Conservation (phyloP, 1,140 invertebrate species). For the Drosophila leontia region DNA sequence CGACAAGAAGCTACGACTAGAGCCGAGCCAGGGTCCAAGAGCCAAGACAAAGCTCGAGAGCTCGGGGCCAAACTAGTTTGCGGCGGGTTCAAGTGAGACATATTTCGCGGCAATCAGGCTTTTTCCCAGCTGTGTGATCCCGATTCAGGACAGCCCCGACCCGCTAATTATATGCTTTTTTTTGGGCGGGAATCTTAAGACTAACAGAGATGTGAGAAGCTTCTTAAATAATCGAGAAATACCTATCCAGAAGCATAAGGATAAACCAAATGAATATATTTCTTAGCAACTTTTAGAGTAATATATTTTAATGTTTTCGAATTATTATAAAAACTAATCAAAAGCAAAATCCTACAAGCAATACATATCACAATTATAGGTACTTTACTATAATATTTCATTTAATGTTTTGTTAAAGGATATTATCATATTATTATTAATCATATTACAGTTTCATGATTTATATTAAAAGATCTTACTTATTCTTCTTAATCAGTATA, state of each 20-base stretch:
- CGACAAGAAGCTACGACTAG: conserved; percentile 31
- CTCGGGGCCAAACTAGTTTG: conserved; percentile 42
- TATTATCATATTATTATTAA: too few relatives aligned
- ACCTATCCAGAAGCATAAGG: background rate
- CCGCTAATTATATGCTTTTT: conserved; percentile 40
- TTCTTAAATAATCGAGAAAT: background rate
- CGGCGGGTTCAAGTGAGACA: conserved; percentile 29
- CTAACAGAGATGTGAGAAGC: background rate
- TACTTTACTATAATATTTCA: too few relatives aligned
- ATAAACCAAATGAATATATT: too few relatives aligned
- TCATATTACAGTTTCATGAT: too few relatives aligned
- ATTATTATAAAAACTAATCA: too few relatives aligned
- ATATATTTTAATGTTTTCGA: too few relatives aligned
- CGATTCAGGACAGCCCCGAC: conserved; percentile 8
- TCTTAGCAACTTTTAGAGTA: too few relatives aligned
- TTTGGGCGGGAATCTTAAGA: conserved; percentile 16
- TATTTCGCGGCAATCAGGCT: conserved; percentile 48
- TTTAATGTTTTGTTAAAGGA: too few relatives aligned
- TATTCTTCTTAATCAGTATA: too few relatives aligned
- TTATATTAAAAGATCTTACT: too few relatives aligned
- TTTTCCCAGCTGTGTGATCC: conserved; percentile 34
- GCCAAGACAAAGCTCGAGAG: conserved; percentile 21
- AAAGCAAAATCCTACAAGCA: too few relatives aligned
- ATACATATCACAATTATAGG: too few relatives aligned
- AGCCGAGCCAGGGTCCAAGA: background rate